Evolutionary conservation across 2,888 invertebrate species (phyloP).

Genomic region (Idaea biselata): DNA sequence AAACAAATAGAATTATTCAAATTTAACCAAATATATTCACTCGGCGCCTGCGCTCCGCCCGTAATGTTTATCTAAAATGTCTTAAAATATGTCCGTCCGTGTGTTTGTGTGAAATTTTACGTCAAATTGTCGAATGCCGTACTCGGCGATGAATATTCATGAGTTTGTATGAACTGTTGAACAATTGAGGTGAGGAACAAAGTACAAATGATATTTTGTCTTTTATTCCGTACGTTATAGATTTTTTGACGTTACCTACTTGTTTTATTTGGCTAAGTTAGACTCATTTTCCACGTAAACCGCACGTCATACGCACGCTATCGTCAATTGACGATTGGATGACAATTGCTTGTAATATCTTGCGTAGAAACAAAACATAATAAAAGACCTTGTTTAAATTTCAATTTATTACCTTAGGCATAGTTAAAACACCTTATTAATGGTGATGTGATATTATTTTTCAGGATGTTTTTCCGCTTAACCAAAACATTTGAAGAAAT

Average conservation of each 20-base stretch:
- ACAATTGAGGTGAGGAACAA: conserved; percentile 26
- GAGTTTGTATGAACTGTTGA: conserved; percentile 27
- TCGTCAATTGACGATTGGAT: too few relatives aligned
- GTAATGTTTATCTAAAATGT: conserved; percentile 39
- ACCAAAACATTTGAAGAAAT: too few relatives aligned
- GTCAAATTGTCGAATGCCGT: conserved; percentile 69
- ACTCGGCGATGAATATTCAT: conserved; percentile 71
- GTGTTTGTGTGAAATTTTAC: conserved; percentile 77
- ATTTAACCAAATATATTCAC: conserved; percentile 56
- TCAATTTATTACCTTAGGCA: too few relatives aligned
- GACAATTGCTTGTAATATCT: too few relatives aligned
- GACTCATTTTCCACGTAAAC: too few relatives aligned
- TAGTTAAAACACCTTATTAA: too few relatives aligned
- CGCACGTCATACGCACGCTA: too few relatives aligned
- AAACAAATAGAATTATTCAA: conserved; percentile 47
- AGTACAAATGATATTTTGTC: background rate
- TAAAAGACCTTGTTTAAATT: too few relatives aligned
- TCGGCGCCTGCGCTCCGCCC: conserved; percentile 41
- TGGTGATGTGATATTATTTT: too few relatives aligned
- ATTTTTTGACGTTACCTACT: background rate
- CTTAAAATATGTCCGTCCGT: conserved; percentile 37
- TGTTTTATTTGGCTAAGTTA: background rate
- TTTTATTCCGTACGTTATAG: background rate
- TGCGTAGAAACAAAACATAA: too few relatives aligned
- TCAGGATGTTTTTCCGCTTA: too few relatives aligned